Percentiles rank a stretch among this genome's conserved stretches.
Conservation (phyloP, 2,888 invertebrate genomes). For the Lasioglossum figueresi region DNA sequence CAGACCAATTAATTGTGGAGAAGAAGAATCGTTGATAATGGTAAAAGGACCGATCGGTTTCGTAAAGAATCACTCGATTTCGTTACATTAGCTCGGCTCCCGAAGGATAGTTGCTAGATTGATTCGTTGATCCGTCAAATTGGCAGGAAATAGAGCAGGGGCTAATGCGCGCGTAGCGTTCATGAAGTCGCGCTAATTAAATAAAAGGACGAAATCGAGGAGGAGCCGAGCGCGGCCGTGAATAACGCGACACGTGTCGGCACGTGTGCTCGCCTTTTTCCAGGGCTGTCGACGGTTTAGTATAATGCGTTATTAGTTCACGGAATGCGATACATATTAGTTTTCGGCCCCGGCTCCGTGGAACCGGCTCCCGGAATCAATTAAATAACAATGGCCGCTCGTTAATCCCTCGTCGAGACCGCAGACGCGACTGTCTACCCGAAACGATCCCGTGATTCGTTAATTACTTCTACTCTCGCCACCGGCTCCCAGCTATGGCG, state of each 20-base stretch:
- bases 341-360: conserved; percentile 38
- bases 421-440: conserved; percentile 53
- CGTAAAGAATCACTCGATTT: conserved; percentile 19
- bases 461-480: conserved; percentile 50
- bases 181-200: conserved; percentile 80
- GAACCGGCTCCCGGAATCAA: conserved; percentile 69
- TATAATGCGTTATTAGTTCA: conserved; percentile 75
- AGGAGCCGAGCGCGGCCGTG: conserved; percentile 64
- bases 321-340: conserved; percentile 71
- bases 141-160: conserved; percentile 67
- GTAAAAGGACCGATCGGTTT: conserved; percentile 16
- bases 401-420: conserved; percentile 71
- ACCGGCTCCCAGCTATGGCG: neutral
- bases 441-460: conserved; percentile 56
- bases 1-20: neutral
- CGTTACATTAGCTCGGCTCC: conserved; percentile 44
- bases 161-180: conserved; percentile 58
- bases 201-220: conserved; percentile 80
- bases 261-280: conserved; percentile 72
- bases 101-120: conserved; percentile 33
- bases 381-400: conserved; percentile 76
- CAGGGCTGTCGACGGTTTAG: conserved; percentile 62
- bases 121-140: conserved; percentile 64
- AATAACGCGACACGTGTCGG: conserved; percentile 70
- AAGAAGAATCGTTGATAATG: neutral